phyloP scores from a whole-genome alignment of 2,888 invertebrate genomes.

The Oscheius sp. region DNA sequence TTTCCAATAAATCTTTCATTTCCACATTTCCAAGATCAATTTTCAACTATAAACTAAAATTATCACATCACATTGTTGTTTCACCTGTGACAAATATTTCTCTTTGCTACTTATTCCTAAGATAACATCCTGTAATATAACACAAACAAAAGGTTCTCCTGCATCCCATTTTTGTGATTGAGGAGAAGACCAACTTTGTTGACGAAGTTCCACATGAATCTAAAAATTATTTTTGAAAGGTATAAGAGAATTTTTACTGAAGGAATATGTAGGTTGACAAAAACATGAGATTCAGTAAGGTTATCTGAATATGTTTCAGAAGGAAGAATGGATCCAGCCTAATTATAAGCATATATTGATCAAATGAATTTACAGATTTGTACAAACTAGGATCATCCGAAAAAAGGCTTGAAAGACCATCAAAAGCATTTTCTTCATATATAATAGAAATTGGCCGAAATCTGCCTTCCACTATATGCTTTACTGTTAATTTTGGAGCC shows the following conservation, averaged over 20 bases:
- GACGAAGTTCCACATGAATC: constrained; percentile 27
- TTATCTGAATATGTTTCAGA: not conserved
- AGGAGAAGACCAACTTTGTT: constrained; percentile 15
- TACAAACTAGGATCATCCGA: constrained; percentile 43
- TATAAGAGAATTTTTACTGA: constrained; percentile 16
- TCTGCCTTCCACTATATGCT: constrained; percentile 61
- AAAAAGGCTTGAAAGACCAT: constrained; percentile 47
- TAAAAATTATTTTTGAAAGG: not conserved
- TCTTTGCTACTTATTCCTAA: constrained; percentile 57
- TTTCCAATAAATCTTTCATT: constrained; percentile 41
- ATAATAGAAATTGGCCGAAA: constrained; percentile 65
- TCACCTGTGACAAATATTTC: constrained; percentile 41
- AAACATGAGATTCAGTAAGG: constrained; percentile 46
- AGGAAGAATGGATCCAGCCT: too few relatives aligned
- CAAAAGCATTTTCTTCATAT: constrained; percentile 60
- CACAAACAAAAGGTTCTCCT: constrained; percentile 53
- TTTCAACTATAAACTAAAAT: constrained; percentile 38
- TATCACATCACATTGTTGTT: not conserved
- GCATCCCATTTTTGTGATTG: constrained; percentile 39
- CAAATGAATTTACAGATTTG: constrained; percentile 25
- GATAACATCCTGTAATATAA: constrained; percentile 46
- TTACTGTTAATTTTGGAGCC: constrained; percentile 57
- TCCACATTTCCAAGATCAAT: constrained; percentile 50
- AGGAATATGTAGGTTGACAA: constrained; percentile 45
- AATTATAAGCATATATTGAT: too few relatives aligned